These are phyloP conservation scores for Syngnathus rostellatus DNA, from an alignment of 2,797 vertebrate species.

Conservation along the genomic window DNA sequence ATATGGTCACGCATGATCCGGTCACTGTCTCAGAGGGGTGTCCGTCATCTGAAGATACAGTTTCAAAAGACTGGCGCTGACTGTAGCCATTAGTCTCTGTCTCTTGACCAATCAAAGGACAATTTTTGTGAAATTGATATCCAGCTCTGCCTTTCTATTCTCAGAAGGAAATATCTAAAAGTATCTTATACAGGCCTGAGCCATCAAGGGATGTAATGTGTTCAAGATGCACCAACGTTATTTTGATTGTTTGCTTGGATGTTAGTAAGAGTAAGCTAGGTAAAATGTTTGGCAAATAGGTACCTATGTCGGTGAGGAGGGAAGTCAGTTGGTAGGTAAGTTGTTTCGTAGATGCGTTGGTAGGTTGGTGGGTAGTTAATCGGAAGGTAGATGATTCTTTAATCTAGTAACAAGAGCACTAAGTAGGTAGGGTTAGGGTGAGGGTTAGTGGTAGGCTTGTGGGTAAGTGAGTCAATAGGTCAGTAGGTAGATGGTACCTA, in stretches of 20 bases:
- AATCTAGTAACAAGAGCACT: too few species aligned
- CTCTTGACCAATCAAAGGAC: not conserved
- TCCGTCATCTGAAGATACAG: slow-evolving; percentile 42
- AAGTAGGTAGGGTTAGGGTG: not conserved
- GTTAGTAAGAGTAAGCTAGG: not conserved
- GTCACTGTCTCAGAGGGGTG: slow-evolving; percentile 41
- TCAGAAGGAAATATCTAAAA: not conserved
- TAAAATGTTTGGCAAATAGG: not conserved
- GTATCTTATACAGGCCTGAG: not conserved
- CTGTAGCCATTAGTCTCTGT: slow-evolving; percentile 43
- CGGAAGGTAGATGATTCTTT: not conserved
- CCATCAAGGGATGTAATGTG: not conserved
- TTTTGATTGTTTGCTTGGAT: not conserved
- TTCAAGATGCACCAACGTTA: not conserved
- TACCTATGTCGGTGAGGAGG: not conserved
- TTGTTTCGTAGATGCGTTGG: not conserved
- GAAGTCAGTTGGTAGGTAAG: not conserved
- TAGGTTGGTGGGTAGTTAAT: not conserved
- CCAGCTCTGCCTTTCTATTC: not conserved
- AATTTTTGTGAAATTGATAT: slow-evolving; percentile 2
- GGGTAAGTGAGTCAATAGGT: not conserved
- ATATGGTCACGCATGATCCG: slow-evolving; percentile 53
- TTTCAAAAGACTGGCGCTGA: slow-evolving; percentile 49
- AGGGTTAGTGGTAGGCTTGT: not conserved
- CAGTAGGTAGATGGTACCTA: not conserved